These are phyloP conservation scores for roundworm (Caenorhabditis elegans) DNA, from an alignment of 1,140 invertebrate genomes.

Conservation along the genomic window DNA sequence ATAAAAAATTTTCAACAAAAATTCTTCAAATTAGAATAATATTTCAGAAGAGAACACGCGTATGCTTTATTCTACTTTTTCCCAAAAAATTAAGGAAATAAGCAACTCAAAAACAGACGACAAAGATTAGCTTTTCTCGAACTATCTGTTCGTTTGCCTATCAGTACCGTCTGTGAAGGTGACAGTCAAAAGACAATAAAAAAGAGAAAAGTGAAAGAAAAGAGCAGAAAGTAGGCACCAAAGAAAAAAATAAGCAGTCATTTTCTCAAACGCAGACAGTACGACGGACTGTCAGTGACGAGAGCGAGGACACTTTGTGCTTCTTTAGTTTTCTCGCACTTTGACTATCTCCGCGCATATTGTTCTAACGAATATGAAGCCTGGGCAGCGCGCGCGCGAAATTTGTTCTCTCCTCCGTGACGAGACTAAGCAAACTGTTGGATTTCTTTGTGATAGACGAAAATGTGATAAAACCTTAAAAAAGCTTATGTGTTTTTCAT, in stretches of 20 bases:
- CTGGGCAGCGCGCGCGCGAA: neutral
- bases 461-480: neutral
- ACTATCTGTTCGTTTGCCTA: neutral
- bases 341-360: neutral
- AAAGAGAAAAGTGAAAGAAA: neutral
- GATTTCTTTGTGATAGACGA: neutral
- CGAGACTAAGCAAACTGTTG: neutral
- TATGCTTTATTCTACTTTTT: too few species aligned
- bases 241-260: neutral
- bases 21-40: too few species aligned
- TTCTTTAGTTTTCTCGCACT: neutral
- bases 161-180: neutral
- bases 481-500: too few species aligned
- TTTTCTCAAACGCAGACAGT: neutral
- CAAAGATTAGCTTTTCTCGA: neutral
- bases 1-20: too few species aligned
- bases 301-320: neutral
- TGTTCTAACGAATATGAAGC: conserved; percentile 22
- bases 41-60: too few species aligned
- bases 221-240: neutral
- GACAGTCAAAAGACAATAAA: neutral
- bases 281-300: neutral
- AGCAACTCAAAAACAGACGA: neutral
- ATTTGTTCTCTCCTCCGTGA: neutral
- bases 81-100: too few species aligned